Conservation (phyloP, 2,113 vertebrate genomes). For the Ramphastos sulfuratus region DNA sequence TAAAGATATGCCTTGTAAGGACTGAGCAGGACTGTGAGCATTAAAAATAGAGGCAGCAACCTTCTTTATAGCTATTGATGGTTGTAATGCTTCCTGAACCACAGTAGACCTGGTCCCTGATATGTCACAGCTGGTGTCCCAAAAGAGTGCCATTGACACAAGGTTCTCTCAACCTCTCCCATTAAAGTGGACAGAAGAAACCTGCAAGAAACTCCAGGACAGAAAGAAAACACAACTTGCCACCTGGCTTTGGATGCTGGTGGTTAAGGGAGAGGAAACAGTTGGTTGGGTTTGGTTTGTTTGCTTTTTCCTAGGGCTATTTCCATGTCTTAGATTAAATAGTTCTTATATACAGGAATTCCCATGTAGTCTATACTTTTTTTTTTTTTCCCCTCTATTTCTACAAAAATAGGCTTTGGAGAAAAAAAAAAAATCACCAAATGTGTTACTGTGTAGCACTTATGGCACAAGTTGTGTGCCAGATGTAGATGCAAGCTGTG, state of each 20-base stretch:
- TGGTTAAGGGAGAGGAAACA: background rate
- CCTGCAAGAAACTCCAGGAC: background rate
- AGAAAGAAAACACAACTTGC: background rate
- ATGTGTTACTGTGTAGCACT: background rate
- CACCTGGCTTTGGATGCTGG: background rate
- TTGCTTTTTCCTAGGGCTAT: background rate
- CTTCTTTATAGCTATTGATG: rapidly evolving
- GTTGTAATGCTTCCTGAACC: background rate
- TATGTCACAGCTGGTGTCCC: background rate
- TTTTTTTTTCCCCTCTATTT: background rate
- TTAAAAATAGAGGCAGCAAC: background rate
- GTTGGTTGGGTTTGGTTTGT: background rate
- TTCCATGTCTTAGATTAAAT: background rate
- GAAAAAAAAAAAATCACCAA: background rate
- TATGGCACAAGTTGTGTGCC: background rate
- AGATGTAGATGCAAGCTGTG: background rate
- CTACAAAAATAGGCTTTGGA: background rate
- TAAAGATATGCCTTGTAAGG: background rate
- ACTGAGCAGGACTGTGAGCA: background rate
- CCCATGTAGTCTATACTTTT: background rate
- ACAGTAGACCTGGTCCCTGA: background rate
- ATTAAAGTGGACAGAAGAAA: background rate
- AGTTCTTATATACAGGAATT: background rate
- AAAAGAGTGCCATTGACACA: background rate
- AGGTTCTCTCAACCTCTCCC: background rate